Base-by-base conservation (phyloP, 2,888 invertebrate genomes). In the Melinaea menophilus region DNA sequence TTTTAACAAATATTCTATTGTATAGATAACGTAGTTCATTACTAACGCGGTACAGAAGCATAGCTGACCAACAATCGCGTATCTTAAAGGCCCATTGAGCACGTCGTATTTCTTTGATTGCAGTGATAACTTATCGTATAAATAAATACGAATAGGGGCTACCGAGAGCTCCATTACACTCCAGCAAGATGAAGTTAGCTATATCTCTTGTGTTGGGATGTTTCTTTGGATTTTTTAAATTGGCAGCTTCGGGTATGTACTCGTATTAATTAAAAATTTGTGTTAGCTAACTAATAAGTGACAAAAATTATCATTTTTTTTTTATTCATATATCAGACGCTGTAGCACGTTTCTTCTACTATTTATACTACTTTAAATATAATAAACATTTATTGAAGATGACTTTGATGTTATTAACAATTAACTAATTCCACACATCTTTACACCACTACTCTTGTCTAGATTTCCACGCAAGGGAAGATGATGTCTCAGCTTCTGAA, bases 41-140 rank as follows among this genome's bases (percentile, higher is more conserved):
- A 57, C 22, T 65, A 58, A 65, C 59, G 58, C 35, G 55, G 46
- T 54, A 61, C 34, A 56, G 46, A 34, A 37, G n/a, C 46, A 34
- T 59, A 65, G 55, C 59, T 57, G 37, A 56, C 59, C 56, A n/a
- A 54, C 60, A 61, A 73, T 72, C 74, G 80, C 81, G 57, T 79
- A 64, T 63, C 66, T 75, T 73, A 67, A 76, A 59, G 79, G 72
- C 72, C 69, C 60, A 58, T 68, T 64, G 73, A 77, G 81, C 85
- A 63, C 77, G 67, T 46, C 69, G 68, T 69, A 75, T 76, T 22
- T 71, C 66, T 54, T 62, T 69, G 75, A 72, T 73, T 70, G 64
- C 63, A 66, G 61, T 65, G 72, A 72, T 72, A 70, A 66, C 56
- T 54, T 62, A 61, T 68, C 69, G 66, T 73, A 73, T 73, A 72